These are phyloP conservation scores for Drosophila fuyamai DNA, from an alignment of 1,140 invertebrate species.

Conservation along the genomic window DNA sequence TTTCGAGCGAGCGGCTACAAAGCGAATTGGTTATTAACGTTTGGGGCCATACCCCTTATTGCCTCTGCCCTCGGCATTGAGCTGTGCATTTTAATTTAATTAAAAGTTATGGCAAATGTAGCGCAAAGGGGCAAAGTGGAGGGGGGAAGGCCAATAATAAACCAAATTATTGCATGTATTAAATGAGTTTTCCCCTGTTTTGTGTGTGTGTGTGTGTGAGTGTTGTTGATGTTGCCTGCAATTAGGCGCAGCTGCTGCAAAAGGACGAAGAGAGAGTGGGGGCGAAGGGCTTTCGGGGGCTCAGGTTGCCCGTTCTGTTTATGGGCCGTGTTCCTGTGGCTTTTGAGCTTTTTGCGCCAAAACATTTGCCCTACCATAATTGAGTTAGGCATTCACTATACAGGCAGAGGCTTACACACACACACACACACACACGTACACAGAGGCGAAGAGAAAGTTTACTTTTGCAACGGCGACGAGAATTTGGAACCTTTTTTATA, in stretches of 20 bases:
- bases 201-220: constrained; percentile 29
- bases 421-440: neutral
- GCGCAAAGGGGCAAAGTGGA: constrained; percentile 32
- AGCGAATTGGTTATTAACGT: constrained; percentile 81
- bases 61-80: constrained; percentile 50
- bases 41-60: constrained; percentile 4
- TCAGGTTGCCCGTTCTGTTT: constrained; percentile 46
- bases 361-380: constrained; percentile 74
- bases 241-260: constrained; percentile 75
- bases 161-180: constrained; percentile 82
- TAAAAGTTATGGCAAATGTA: constrained; percentile 82
- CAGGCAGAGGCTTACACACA: constrained; percentile 10
- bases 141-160: constrained; percentile 69
- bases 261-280: neutral
- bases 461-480: constrained; percentile 43
- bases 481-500: constrained; percentile 57
- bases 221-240: constrained; percentile 65
- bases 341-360: constrained; percentile 79
- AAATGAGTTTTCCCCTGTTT: constrained; percentile 68
- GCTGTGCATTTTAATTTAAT: constrained; percentile 82
- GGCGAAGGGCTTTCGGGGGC: neutral
- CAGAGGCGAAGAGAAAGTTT: constrained; percentile 33
- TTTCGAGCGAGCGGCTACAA: constrained; percentile 59
- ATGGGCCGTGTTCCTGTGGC: constrained; percentile 68
- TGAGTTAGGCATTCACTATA: constrained; percentile 73